A percentile compares a stretch with the other conserved stretches of the same genome.
Evolutionary conservation across 2,113 vertebrate species (phyloP).

Genomic region (Hemibates koningsi): DNA sequence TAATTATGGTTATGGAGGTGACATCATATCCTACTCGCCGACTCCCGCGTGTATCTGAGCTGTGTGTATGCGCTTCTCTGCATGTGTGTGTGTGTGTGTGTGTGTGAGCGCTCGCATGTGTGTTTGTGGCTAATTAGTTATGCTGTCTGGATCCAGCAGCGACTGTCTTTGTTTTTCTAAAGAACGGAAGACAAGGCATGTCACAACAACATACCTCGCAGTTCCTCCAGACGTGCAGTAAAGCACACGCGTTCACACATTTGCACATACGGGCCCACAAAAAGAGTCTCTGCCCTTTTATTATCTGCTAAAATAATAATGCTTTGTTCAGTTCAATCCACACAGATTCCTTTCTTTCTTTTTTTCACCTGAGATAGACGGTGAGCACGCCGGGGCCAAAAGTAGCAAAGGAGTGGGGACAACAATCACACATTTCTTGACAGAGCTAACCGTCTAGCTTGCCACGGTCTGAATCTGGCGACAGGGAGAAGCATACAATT

Average conservation of each 20-base stretch:
- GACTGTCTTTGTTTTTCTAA: slow-evolving; percentile 66
- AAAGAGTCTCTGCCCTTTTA: background rate
- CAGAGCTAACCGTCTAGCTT: slow-evolving; percentile 15
- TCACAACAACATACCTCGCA: slow-evolving; percentile 71
- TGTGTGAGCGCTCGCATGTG: background rate
- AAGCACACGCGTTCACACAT: background rate
- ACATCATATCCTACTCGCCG: slow-evolving; percentile 68
- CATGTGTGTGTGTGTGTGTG: background rate
- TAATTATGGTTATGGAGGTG: slow-evolving; percentile 75
- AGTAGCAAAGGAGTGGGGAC: background rate
- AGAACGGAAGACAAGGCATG: slow-evolving; percentile 63
- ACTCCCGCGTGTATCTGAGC: slow-evolving; percentile 36
- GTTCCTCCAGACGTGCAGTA: slow-evolving; percentile 41
- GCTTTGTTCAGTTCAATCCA: background rate
- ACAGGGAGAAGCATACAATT: slow-evolving; percentile 29
- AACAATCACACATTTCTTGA: background rate
- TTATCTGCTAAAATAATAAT: background rate
- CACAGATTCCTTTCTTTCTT: background rate
- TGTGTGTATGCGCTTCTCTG: slow-evolving; percentile 14
- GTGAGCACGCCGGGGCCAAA: background rate
- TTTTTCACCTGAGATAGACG: background rate
- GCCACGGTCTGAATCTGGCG: slow-evolving; percentile 4
- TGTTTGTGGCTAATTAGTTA: slow-evolving; percentile 72
- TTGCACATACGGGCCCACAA: background rate
- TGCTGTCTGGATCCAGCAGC: slow-evolving; percentile 71